Evolutionary conservation across 2,888 invertebrate species (phyloP), one percentile per base, ranked within the genome.

Genomic region (Stenolophus ochropezus): DNA sequence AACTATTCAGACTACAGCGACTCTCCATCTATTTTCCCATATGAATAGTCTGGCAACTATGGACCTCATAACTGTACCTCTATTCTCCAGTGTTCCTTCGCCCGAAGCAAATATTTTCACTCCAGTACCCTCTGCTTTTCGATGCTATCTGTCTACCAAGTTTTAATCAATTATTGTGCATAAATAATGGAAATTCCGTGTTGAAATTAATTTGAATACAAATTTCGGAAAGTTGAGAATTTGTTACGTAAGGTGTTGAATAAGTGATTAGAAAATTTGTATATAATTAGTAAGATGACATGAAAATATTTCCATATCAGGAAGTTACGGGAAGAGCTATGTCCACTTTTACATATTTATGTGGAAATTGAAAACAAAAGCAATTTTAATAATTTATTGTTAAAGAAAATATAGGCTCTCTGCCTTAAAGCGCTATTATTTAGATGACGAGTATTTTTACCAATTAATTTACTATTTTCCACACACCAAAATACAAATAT

Each of bases 81-180:
- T 42, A 42, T 42, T 42, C 33, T 25, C 61, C 25, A 23, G 2
- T 56, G n/a, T 61, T 61, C 23, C 25, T 61, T 61, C 4, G 69
- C 69, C 42, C 20, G 2, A 5, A 23, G 74, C 74, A 23, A 21
- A 49, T 75, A 75, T 75, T 75, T 75, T 51, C 74, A 51, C 25
- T 14, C 8, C 2, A 71, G 33, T 69, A 33, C 42, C 69, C 69
- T 27, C 69, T 42, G 14, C 25, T 42, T 42, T n/a, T 14, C n/a
- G 74, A 74, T 74, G n/a, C 8, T 74, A 74, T 74, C 74, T 74
- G 74, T 11, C 14, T 21, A 74, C 4, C 16, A 75, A 75, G 25
- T 51, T 49, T 21, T 53, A 53, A 75, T 75, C 74, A 75, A 74
- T 75, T 75, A 75, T 23, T 75, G 25, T 75, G 51, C 51, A 75